Percentiles rank a stretch among this genome's conserved stretches.
Conservation (phyloP, 1,140 invertebrate genomes). For the Trichomalopsis sarcophagae region DNA sequence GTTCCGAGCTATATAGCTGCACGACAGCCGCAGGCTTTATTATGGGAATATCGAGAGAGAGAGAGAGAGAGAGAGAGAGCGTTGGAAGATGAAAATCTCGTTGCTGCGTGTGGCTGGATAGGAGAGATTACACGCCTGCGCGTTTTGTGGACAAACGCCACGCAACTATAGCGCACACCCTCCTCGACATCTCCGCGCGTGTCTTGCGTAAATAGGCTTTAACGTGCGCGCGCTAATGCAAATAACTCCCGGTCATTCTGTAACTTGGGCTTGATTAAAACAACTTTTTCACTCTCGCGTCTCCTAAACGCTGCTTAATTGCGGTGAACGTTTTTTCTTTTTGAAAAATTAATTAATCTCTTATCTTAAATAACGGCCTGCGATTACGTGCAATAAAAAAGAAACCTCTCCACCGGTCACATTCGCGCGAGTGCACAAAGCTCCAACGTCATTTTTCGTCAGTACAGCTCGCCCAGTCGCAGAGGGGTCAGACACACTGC, state of each 20-base stretch:
- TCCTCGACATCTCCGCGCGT: slow-evolving; percentile 27
- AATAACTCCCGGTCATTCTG: slow-evolving; percentile 20
- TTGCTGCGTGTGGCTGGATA: not conserved
- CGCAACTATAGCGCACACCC: not conserved
- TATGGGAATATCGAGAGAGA: slow-evolving; percentile 59
- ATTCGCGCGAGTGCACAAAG: too few relatives aligned
- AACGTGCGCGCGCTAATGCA: slow-evolving; percentile 22
- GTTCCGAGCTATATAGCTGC: not conserved
- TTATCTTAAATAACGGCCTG: too few relatives aligned
- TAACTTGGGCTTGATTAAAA: slow-evolving; percentile 6
- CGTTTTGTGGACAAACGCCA: slow-evolving; percentile 9
- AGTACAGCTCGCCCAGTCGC: too few relatives aligned
- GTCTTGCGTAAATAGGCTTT: slow-evolving; percentile 40
- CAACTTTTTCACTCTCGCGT: not conserved
- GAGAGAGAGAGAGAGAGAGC: slow-evolving; percentile 60
- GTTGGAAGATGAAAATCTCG: not conserved
- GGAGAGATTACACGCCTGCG: slow-evolving; percentile 22
- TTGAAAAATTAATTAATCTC: too few relatives aligned
- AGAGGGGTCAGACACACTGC: too few relatives aligned
- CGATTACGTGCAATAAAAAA: not conserved
- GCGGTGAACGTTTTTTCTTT: not conserved
- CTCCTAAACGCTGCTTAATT: not conserved
- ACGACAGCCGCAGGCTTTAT: slow-evolving; percentile 55
- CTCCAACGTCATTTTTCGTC: too few relatives aligned
- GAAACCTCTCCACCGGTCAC: too few relatives aligned